Evolutionary conservation across 2,888 invertebrate species (phyloP).

Genomic region (Temnothorax unifasciatus): DNA sequence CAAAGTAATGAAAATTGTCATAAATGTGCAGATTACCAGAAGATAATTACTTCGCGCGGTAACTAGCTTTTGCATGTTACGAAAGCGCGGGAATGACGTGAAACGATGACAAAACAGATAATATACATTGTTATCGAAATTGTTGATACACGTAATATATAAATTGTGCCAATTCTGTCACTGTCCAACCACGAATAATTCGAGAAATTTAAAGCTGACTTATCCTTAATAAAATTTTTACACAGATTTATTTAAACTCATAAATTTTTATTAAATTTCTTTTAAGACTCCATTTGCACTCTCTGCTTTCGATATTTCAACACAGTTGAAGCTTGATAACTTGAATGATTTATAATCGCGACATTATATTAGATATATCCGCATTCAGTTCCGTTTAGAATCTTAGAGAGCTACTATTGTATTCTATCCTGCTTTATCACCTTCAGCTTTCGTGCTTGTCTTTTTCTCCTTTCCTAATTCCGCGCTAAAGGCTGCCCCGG

Average conservation of each 20-base stretch:
- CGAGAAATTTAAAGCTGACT: background rate
- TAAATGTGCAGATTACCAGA: slow-evolving; percentile 45
- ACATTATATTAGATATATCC: slow-evolving; percentile 78
- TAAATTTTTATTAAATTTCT: slow-evolving; percentile 52
- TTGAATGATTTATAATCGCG: slow-evolving; percentile 83
- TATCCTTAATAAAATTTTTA: slow-evolving; percentile 79
- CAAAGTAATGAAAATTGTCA: slow-evolving; percentile 53
- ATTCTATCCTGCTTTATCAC: slow-evolving; percentile 8
- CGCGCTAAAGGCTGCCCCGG: slow-evolving; percentile 1
- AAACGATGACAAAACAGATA: slow-evolving; percentile 43
- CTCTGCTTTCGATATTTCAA: slow-evolving; percentile 59
- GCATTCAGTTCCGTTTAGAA: slow-evolving; percentile 42
- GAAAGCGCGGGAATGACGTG: slow-evolving; percentile 41
- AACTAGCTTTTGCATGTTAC: slow-evolving; percentile 26
- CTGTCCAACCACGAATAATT: background rate
- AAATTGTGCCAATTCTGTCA: background rate
- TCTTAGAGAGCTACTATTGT: slow-evolving; percentile 5
- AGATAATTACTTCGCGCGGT: slow-evolving; percentile 42
- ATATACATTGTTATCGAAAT: slow-evolving; percentile 26
- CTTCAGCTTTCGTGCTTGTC: background rate
- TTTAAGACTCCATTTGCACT: background rate
- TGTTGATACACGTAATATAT: slow-evolving; percentile 8
- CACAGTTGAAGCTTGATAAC: slow-evolving; percentile 76
- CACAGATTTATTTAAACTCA: slow-evolving; percentile 75
- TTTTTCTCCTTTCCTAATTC: slow-evolving; percentile 17